A percentile compares a stretch with the other conserved stretches of the same genome.
phyloP scores from a whole-genome alignment of 2,113 vertebrate genomes.

The Zosterops pallidus region DNA sequence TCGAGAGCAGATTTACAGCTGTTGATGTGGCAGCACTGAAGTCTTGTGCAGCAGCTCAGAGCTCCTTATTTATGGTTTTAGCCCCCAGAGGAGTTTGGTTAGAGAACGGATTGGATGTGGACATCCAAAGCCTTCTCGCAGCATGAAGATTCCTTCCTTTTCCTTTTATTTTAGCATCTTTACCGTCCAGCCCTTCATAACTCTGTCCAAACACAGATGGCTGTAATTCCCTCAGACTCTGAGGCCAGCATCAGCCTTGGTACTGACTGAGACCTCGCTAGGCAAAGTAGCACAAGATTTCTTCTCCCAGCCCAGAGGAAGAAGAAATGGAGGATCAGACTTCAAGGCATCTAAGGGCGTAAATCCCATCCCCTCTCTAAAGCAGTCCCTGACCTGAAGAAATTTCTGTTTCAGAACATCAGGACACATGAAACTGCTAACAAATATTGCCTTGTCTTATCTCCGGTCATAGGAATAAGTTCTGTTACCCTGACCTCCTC shows the following conservation, averaged over 20 bases:
- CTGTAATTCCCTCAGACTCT: constrained; percentile 12
- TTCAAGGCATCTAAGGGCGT: not conserved
- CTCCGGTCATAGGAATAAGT: not conserved
- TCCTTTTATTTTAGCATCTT: constrained; percentile 21
- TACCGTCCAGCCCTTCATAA: not conserved
- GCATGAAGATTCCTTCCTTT: not conserved
- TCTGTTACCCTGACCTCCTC: not conserved
- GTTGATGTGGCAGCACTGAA: constrained; percentile 42
- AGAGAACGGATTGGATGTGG: not conserved
- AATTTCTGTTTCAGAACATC: not conserved
- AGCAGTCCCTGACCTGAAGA: not conserved
- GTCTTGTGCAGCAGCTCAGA: not conserved
- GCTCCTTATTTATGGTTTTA: constrained; percentile 34
- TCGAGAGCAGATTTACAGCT: constrained; percentile 19
- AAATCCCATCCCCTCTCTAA: not conserved
- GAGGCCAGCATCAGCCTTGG: not conserved
- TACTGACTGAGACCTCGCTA: not conserved
- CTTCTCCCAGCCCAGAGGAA: not conserved
- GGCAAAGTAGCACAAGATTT: not conserved
- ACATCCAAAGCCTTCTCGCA: not conserved
- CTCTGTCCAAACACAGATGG: constrained; percentile 39
- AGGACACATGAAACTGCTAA: not conserved
- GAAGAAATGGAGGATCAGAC: not conserved
- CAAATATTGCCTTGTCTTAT: not conserved
- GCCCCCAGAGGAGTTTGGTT: constrained; percentile 5